These are phyloP conservation scores for Siniperca scherzeri DNA, from an alignment of 2,797 vertebrate genomes.

Conservation along the genomic window DNA sequence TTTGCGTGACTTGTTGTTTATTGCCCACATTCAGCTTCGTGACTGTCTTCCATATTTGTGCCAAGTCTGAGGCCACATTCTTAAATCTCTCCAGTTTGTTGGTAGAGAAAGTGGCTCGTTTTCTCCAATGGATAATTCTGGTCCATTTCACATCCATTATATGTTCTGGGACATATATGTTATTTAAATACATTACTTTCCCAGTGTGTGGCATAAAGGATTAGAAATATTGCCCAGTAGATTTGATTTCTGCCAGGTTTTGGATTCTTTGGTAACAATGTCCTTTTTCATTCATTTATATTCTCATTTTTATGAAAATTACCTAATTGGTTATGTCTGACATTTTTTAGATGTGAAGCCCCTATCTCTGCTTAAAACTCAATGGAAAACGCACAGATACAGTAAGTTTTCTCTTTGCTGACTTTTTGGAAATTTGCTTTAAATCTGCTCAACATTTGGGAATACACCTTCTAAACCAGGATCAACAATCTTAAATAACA, in stretches of 20 bases:
- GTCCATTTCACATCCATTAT: conserved; percentile 70
- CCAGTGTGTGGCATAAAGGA: conserved; percentile 46
- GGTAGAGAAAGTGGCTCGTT: conserved; percentile 70
- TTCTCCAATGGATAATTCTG: conserved; percentile 61
- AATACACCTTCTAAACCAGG: background rate
- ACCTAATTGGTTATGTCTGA: background rate
- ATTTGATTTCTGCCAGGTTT: conserved; percentile 14
- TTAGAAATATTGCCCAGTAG: conserved; percentile 8
- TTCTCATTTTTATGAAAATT: conserved; percentile 6
- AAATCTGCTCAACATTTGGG: background rate
- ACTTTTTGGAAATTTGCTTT: background rate
- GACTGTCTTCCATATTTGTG: conserved; percentile 79
- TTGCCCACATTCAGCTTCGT: conserved; percentile 81
- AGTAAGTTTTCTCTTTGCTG: background rate
- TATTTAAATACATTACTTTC: conserved; percentile 67
- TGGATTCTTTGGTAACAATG: background rate
- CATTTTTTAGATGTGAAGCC: background rate
- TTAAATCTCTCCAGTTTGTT: conserved; percentile 77
- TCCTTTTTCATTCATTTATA: background rate
- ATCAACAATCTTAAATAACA: background rate
- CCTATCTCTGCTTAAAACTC: background rate
- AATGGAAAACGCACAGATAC: background rate
- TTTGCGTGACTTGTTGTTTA: conserved; percentile 86
- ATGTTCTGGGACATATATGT: conserved; percentile 58
- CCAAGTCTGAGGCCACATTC: conserved; percentile 83